phyloP scores from a whole-genome alignment of 2,888 invertebrate species.

The Drosophila prolongata region DNA sequence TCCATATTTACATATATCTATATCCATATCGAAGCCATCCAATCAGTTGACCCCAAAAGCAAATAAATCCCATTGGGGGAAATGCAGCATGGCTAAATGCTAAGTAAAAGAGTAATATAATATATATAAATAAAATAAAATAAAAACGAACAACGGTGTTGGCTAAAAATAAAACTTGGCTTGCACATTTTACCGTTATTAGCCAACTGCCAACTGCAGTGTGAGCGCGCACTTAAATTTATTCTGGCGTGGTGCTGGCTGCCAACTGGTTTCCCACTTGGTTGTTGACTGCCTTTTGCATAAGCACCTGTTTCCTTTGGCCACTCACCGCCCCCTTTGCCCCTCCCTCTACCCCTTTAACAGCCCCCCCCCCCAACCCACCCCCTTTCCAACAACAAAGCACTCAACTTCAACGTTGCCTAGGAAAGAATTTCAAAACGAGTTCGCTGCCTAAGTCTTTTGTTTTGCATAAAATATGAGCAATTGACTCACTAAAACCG shows the following conservation, averaged over 20 bases:
- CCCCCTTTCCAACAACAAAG: background rate
- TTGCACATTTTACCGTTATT: constrained; percentile 68
- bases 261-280: constrained; percentile 29
- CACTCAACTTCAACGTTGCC: background rate
- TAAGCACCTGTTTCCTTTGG: constrained; percentile 66
- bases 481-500: constrained; percentile 19
- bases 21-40: background rate
- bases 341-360: background rate
- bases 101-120: background rate
- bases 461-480: constrained; percentile 41
- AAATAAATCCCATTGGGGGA: background rate
- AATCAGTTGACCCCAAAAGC: constrained; percentile 21
- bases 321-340: constrained; percentile 5
- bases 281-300: constrained; percentile 54
- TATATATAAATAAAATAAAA: constrained; percentile 5
- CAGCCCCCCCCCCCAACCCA: background rate
- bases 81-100: background rate
- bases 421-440: constrained; percentile 59
- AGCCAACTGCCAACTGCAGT: constrained; percentile 60
- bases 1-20: background rate
- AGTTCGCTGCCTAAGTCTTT: constrained; percentile 64
- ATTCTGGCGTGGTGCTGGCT: constrained; percentile 61
- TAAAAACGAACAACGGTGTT: constrained; percentile 2
- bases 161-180: constrained; percentile 44
- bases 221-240: constrained; percentile 62